Evolutionary conservation across 2,797 vertebrate genomes (phyloP).

Genomic region (Lophius americanus): DNA sequence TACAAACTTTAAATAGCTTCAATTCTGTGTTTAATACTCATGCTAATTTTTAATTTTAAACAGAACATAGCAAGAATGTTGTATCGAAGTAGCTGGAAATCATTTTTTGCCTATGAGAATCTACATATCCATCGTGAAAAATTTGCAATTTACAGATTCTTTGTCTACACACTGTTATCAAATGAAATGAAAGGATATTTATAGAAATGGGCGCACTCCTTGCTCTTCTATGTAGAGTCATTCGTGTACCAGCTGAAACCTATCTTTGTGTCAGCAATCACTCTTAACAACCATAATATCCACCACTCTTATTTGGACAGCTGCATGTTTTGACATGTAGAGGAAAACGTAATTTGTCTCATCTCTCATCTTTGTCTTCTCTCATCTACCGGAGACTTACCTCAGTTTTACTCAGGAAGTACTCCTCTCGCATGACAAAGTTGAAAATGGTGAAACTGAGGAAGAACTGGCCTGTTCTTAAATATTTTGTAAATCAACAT

Average conservation of each 20-base stretch:
- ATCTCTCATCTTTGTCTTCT: conserved; percentile 6
- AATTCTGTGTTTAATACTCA: conserved; percentile 4
- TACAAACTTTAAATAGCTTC: too few relatives aligned
- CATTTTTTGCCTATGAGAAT: conserved; percentile 9
- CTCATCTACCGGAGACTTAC: conserved; percentile 40
- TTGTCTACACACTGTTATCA: not conserved
- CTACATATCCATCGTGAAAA: conserved; percentile 22
- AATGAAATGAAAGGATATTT: conserved; percentile 9
- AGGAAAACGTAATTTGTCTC: conserved; percentile 28
- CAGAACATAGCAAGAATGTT: too few relatives aligned
- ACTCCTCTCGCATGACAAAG: conserved; percentile 46
- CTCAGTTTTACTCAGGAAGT: conserved; percentile 64
- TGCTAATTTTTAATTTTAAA: too few relatives aligned
- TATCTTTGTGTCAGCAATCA: not conserved
- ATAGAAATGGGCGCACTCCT: not conserved
- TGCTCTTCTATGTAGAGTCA: not conserved
- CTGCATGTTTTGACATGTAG: conserved; percentile 37
- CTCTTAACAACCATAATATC: not conserved
- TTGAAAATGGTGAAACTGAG: conserved; percentile 13
- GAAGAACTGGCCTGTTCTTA: conserved; percentile 21
- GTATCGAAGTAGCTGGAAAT: conserved; percentile 2
- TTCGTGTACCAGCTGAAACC: conserved; percentile 16
- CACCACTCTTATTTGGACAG: conserved; percentile 5
- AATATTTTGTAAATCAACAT: conserved; percentile 19
- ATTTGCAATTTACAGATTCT: conserved; percentile 52